Evolutionary conservation across 2,888 invertebrate species (phyloP), one percentile per base, ranked within the genome.

Genomic region (Parnassius glacialis): DNA sequence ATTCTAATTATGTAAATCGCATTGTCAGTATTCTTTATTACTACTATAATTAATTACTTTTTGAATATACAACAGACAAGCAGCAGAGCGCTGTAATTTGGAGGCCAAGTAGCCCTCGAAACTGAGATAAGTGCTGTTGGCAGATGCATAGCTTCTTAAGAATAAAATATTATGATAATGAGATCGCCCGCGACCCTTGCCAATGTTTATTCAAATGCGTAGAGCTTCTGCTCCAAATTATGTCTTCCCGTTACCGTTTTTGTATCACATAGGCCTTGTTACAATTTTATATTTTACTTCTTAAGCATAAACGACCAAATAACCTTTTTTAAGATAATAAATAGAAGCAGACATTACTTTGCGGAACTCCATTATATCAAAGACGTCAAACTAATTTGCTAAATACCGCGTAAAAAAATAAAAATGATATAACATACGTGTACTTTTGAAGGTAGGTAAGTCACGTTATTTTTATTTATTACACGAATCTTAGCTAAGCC

Each of bases 141-240:
- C 58, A 62, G 25, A 62, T 62, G 62, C 58, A 59, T 55, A 51
- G 62, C 58, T 51, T 55, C 62, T 62, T 62, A 59, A 55, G 62
- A 55, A 59, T 62, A 59, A 62, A 62, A 62, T 62, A 55, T 62
- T 62, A 62, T 62, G 52, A 62, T 62, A 62, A 62, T 62, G 62
- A 62, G 62, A 57, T 55, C 41, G 54, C 50, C 34, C 34, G 44
- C 53, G 58, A 54, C 44, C 54, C 51, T 59, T 62, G 62, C 58
- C 62, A 62, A 62, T 59, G 62, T 62, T 59, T 62, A 59, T 59
- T 59, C 52, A 44, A 52, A 59, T n/a, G 13, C 3, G 10, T 20
- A 45, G 45, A 52, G 52, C 34, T 45, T n/a, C 44, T 52, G 52
- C 25, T 52, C 13, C 25, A 13, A 59, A 45, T 59, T 59, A 59